Percentiles rank a stretch among this genome's conserved stretches.
Conservation (phyloP, 2,888 invertebrate species). For the Acrocera orbiculus region DNA sequence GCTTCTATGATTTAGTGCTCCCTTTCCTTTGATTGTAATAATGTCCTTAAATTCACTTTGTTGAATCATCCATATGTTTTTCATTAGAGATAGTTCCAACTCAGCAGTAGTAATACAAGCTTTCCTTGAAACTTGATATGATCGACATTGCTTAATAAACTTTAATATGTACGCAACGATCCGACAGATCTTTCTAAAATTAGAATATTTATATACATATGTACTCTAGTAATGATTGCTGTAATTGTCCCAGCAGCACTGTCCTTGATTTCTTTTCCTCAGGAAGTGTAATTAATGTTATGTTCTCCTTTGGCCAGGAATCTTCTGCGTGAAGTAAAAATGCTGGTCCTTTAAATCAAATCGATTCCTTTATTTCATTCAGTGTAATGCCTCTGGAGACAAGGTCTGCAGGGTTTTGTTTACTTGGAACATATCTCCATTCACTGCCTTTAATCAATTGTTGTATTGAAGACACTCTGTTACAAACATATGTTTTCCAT, state of each 20-base stretch:
- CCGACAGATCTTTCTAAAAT: not conserved
- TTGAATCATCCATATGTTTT: not conserved
- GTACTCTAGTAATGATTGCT: not conserved
- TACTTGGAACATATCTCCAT: not conserved
- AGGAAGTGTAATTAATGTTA: not conserved
- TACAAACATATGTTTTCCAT: not conserved
- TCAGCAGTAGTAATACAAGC: no score
- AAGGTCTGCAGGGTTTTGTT: not conserved
- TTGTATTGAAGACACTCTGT: not conserved
- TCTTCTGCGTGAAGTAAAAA: not conserved
- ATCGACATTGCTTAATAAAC: no score
- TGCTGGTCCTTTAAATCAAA: no score
- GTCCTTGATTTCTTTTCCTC: not conserved
- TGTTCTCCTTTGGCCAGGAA: not conserved
- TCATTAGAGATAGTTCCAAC: no score
- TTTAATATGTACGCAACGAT: not conserved
- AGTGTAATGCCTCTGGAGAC: slow-evolving; percentile 9
- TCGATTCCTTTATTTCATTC: no score
- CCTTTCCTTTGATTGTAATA: no score
- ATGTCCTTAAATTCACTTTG: not conserved
- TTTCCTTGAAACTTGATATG: no score
- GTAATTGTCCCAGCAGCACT: not conserved
- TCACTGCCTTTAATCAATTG: not conserved
- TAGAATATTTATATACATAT: not conserved
- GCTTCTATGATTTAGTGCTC: no score